Evolutionary conservation across 2,888 invertebrate species (phyloP).

Genomic region (Gastrophysa polygoni): DNA sequence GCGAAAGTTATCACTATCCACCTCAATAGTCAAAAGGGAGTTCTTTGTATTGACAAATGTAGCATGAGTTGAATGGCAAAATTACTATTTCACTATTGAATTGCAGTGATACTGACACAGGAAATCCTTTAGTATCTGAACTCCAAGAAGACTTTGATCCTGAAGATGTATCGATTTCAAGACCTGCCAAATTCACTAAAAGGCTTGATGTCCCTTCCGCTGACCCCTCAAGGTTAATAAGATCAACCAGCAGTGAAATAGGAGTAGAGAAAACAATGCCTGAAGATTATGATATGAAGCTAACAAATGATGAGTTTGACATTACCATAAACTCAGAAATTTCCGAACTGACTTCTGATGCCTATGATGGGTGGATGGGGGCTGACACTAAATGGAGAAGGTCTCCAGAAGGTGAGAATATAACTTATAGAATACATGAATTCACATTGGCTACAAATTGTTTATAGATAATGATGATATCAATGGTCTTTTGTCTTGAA

Average conservation of each 20-base stretch:
- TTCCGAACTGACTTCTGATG: constrained; percentile 58
- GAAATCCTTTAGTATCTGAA: constrained; percentile 81
- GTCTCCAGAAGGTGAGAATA: constrained; percentile 82
- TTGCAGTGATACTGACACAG: constrained; percentile 70
- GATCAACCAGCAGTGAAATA: constrained; percentile 46
- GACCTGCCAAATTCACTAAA: constrained; percentile 50
- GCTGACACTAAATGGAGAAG: constrained; percentile 72
- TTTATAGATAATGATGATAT: too few relatives aligned
- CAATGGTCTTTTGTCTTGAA: too few relatives aligned
- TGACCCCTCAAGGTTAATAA: constrained; percentile 29
- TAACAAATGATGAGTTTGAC: constrained; percentile 58
- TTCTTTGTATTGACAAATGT: too few relatives aligned
- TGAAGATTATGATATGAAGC: constrained; percentile 58
- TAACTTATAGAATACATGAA: too few relatives aligned
- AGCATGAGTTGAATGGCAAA: too few relatives aligned
- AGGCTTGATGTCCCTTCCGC: constrained; percentile 45
- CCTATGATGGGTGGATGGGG: constrained; percentile 67
- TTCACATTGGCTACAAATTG: too few relatives aligned
- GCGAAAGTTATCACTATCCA: too few relatives aligned
- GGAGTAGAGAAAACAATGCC: constrained; percentile 47
- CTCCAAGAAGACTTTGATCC: constrained; percentile 85
- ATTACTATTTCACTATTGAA: background rate
- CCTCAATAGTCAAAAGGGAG: too few relatives aligned
- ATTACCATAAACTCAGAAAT: constrained; percentile 59
- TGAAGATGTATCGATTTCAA: constrained; percentile 59